These are phyloP conservation scores for Perca schrenkii DNA, from an alignment of 2,113 vertebrate species.

Conservation along the genomic window DNA sequence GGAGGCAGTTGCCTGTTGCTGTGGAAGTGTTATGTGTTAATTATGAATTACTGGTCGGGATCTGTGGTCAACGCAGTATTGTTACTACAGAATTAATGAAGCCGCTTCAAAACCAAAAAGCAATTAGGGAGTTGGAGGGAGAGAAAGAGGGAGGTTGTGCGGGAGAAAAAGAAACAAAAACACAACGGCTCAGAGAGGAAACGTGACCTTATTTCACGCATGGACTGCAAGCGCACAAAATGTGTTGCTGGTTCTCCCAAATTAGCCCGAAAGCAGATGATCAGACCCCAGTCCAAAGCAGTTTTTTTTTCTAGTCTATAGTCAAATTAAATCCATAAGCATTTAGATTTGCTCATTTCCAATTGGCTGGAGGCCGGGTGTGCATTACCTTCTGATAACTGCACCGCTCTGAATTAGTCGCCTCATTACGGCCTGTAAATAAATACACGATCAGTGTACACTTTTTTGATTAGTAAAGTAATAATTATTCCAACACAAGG, in stretches of 20 bases:
- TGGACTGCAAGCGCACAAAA: background rate
- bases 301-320: background rate
- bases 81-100: conserved; percentile 57
- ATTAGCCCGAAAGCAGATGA: background rate
- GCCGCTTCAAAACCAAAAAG: conserved; percentile 51
- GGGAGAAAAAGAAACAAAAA: conserved; percentile 1
- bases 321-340: background rate
- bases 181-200: background rate
- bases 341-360: background rate
- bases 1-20: conserved; percentile 22
- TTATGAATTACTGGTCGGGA: conserved; percentile 58
- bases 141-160: background rate
- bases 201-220: conserved; percentile 17
- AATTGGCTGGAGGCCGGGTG: background rate
- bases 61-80: conserved; percentile 41
- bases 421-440: background rate
- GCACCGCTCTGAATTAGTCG: background rate
- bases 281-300: background rate
- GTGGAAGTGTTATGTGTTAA: conserved; percentile 43
- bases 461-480: too few relatives aligned
- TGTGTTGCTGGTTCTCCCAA: background rate
- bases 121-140: conserved; percentile 45
- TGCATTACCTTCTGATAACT: background rate
- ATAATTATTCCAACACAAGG: too few relatives aligned
- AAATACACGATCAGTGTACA: background rate